phyloP scores from a whole-genome alignment of 1,140 invertebrate species.

The Drosophila sproati region DNA sequence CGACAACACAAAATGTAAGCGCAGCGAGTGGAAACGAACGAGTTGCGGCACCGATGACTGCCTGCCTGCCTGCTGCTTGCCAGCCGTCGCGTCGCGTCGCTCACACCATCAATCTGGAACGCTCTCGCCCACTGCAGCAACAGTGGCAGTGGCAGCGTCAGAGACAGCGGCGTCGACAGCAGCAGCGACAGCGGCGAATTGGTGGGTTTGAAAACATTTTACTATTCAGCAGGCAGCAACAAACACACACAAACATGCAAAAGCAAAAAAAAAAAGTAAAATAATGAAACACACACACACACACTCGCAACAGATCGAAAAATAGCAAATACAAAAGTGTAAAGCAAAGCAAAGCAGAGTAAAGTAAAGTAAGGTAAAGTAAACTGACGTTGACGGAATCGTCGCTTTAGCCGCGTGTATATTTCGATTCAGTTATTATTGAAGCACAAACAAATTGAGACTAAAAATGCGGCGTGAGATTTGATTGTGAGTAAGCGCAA shows the following conservation, averaged over 20 bases:
- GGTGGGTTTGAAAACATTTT: constrained; percentile 32
- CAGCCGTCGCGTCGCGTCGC: constrained; percentile 9
- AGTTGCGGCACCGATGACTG: constrained; percentile 32
- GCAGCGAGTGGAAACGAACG: constrained; percentile 57
- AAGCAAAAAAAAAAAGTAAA: constrained; percentile 40
- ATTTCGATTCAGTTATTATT: constrained; percentile 84
- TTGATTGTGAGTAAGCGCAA: constrained; percentile 84
- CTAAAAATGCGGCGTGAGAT: constrained; percentile 84
- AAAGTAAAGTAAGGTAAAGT: constrained; percentile 53
- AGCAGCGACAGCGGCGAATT: constrained; percentile 15
- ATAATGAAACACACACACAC: constrained; percentile 43
- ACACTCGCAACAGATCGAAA: constrained; percentile 22
- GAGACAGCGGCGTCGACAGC: neutral
- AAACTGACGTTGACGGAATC: constrained; percentile 76
- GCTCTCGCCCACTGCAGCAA: constrained; percentile 35
- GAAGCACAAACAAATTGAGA: constrained; percentile 77
- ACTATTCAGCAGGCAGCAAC: constrained; percentile 39
- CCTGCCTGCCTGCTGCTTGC: constrained; percentile 14
- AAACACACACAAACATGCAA: constrained; percentile 45
- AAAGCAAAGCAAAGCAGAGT: constrained; percentile 50
- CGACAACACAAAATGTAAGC: constrained; percentile 67
- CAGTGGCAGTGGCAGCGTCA: neutral
- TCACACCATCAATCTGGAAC: constrained; percentile 26
- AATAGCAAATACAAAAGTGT: constrained; percentile 39
- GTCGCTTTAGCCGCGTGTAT: constrained; percentile 78